A percentile compares a stretch with the other conserved stretches of the same genome.
Evolutionary conservation across 2,888 invertebrate species (phyloP).

Genomic region (Escarpia spicata): DNA sequence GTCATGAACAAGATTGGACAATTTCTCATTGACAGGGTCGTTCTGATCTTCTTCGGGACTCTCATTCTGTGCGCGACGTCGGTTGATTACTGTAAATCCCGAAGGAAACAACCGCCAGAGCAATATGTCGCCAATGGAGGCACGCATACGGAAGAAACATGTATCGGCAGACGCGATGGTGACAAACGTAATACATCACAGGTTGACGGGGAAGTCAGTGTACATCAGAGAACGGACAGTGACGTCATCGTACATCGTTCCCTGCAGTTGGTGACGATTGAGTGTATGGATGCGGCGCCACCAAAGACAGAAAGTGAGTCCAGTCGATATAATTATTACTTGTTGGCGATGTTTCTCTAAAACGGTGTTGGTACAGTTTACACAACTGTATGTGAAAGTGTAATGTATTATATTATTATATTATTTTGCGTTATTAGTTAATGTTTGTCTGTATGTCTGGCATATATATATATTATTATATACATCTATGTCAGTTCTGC

Average conservation of each 20-base stretch:
- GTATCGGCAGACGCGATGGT: background rate
- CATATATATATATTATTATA: no score
- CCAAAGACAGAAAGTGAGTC: background rate
- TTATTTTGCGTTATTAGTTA: no score
- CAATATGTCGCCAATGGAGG: background rate
- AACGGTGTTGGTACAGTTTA: no score
- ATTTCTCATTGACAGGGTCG: background rate
- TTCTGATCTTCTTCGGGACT: background rate
- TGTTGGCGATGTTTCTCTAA: background rate
- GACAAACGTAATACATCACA: background rate
- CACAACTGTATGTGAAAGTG: no score
- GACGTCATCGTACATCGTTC: background rate
- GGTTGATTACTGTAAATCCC: background rate
- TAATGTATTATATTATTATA: no score
- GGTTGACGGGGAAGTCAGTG: background rate
- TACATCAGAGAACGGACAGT: background rate
- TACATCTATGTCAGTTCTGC: no score
- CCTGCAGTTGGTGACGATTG: background rate
- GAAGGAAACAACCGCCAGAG: background rate
- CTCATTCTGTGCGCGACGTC: background rate
- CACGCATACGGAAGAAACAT: background rate
- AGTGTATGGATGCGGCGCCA: background rate
- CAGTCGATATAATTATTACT: background rate
- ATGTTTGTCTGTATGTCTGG: no score
- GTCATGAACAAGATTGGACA: background rate